Evolutionary conservation across 2,797 vertebrate species (phyloP).

Genomic region (Cichlasoma orientale): DNA sequence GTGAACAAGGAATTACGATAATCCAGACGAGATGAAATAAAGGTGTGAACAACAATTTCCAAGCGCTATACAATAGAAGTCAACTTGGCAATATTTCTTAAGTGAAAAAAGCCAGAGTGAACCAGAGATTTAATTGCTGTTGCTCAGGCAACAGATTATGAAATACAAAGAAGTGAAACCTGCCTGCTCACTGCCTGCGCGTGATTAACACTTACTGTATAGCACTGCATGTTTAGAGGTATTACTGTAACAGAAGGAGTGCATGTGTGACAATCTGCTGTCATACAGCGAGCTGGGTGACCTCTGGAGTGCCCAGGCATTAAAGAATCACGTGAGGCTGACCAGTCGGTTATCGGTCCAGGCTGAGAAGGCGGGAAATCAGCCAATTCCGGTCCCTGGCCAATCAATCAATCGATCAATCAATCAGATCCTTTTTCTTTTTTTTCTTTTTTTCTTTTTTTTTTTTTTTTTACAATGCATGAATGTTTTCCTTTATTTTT

Average conservation of each 20-base stretch:
- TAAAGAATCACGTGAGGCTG: not conserved
- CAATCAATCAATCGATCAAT: too few relatives aligned
- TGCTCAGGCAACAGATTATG: conserved; percentile 5
- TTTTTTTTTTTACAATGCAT: not conserved
- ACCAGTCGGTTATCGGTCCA: fast-evolving
- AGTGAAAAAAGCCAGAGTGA: not conserved
- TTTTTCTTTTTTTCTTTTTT: not conserved
- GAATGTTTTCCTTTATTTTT: too few relatives aligned
- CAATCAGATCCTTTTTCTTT: too few relatives aligned
- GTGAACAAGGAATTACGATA: not conserved
- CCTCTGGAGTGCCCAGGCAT: not conserved
- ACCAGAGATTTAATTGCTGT: not conserved
- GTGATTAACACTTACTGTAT: conserved; percentile 5
- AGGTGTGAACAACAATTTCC: not conserved
- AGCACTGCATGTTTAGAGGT: not conserved
- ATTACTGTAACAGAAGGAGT: not conserved
- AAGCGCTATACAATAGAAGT: fast-evolving
- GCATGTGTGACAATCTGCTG: not conserved
- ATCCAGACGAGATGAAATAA: not conserved
- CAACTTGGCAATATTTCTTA: not conserved
- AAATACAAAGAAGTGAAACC: conserved; percentile 58
- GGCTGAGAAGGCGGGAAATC: not conserved
- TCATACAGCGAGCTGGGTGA: not conserved
- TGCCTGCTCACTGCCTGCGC: conserved; percentile 15
- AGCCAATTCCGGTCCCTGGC: too few relatives aligned